Conservation (phyloP, 2,113 vertebrate species). For the Phalacrocorax aristotelis region DNA sequence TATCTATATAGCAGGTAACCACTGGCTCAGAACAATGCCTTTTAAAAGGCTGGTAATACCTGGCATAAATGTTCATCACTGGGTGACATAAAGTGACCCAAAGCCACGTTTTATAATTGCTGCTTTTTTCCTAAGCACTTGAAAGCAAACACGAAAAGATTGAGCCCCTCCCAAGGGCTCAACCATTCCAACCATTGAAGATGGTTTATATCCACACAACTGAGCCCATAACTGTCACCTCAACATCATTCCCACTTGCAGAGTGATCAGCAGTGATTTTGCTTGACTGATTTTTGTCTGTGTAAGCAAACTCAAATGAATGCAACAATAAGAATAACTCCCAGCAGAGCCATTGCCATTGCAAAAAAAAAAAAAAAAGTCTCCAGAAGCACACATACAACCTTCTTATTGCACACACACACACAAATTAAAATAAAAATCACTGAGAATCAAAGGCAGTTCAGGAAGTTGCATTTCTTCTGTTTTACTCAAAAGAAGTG, state of each 20-base stretch:
- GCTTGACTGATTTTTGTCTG: conserved; percentile 39
- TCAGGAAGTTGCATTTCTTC: background rate
- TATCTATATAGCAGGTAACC: conserved; percentile 64
- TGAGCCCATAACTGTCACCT: background rate
- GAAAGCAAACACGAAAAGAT: background rate
- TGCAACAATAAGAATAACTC: conserved; percentile 23
- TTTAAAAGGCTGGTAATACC: conserved; percentile 67
- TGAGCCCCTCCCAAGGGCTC: background rate
- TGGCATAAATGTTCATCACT: conserved; percentile 57
- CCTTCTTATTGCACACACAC: background rate
- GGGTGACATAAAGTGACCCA: conserved; percentile 48
- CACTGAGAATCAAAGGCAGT: background rate
- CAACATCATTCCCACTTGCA: conserved; percentile 10
- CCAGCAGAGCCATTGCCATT: background rate
- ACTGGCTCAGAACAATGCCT: conserved; percentile 67
- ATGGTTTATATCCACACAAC: background rate
- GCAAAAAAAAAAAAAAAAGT: background rate
- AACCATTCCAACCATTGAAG: background rate
- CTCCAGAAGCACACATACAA: background rate
- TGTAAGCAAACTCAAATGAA: conserved; percentile 54
- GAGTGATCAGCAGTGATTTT: conserved; percentile 25
- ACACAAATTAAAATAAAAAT: background rate
- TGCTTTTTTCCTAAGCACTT: background rate
- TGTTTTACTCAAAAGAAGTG: background rate
- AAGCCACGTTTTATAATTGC: conserved; percentile 28